Conservation (phyloP, 2,797 vertebrate genomes). For the Sebastes vulpes region DNA sequence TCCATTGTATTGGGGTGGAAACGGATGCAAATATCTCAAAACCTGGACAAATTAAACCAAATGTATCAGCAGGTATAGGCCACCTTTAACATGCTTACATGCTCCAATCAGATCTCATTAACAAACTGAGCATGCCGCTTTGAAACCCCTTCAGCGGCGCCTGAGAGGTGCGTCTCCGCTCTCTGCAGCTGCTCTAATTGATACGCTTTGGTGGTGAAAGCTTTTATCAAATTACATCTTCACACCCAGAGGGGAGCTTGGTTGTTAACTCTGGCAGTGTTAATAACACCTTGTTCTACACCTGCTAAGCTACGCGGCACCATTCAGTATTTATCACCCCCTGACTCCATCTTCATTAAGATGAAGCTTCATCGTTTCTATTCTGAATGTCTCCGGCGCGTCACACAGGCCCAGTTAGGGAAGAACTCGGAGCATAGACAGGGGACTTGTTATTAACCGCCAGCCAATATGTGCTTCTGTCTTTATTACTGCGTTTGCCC, state of each 20-base stretch:
- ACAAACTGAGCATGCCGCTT: not conserved
- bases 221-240: constrained; percentile 23
- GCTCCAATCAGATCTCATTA: not conserved
- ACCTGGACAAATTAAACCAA: not conserved
- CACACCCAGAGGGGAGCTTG: not conserved
- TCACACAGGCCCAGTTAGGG: constrained; percentile 12
- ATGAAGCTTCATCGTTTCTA: constrained; percentile 4
- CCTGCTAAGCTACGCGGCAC: not conserved
- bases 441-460: constrained; percentile 49
- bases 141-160: not conserved
- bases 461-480: constrained; percentile 33
- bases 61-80: not conserved
- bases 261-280: not conserved
- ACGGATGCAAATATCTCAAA: not conserved
- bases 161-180: not conserved
- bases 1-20: not conserved
- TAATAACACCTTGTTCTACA: constrained; percentile 16
- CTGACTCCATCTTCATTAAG: constrained; percentile 27
- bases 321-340: constrained; percentile 32
- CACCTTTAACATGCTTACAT: not conserved
- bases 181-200: not conserved
- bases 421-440: not conserved
- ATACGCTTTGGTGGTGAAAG: not conserved
- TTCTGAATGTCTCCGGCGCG: constrained; percentile 8
- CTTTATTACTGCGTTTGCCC: constrained; percentile 46